Conservation (phyloP, 2,888 invertebrate genomes). For the Schizaphis graminum region DNA sequence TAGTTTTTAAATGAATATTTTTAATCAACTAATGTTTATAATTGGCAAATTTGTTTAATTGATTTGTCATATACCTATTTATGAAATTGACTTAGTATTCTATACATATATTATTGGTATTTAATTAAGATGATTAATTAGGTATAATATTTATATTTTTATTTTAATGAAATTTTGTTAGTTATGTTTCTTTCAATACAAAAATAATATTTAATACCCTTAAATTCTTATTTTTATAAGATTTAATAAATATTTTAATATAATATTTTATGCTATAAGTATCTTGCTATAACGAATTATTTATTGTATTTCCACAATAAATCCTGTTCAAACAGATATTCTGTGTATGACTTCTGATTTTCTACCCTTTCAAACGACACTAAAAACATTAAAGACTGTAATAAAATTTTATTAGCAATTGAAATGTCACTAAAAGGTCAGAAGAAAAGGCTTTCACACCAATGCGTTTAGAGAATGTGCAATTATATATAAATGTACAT, state of each 20-base stretch:
- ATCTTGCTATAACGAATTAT: background rate
- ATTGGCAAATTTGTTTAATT: background rate
- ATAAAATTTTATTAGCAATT: conserved; percentile 63
- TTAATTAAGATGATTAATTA: background rate
- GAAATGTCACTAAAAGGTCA: conserved; percentile 64
- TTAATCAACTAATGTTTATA: background rate
- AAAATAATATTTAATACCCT: background rate
- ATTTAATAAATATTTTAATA: background rate
- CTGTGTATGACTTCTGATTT: conserved; percentile 35
- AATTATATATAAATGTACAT: conserved; percentile 43
- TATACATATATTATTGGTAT: background rate
- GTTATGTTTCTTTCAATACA: background rate
- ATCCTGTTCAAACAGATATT: conserved; percentile 39
- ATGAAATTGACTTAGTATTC: background rate
- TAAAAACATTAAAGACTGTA: conserved; percentile 45
- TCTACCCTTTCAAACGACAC: conserved; percentile 53
- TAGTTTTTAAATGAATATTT: background rate
- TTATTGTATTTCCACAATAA: conserved; percentile 29
- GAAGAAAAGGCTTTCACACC: conserved; percentile 55
- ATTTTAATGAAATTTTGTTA: background rate
- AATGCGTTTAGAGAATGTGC: background rate
- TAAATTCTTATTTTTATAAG: background rate
- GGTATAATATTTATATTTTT: background rate
- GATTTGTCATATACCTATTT: background rate
- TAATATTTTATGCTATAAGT: background rate